phyloP scores from a whole-genome alignment of 2,113 vertebrate genomes.

The Strigops habroptila region DNA sequence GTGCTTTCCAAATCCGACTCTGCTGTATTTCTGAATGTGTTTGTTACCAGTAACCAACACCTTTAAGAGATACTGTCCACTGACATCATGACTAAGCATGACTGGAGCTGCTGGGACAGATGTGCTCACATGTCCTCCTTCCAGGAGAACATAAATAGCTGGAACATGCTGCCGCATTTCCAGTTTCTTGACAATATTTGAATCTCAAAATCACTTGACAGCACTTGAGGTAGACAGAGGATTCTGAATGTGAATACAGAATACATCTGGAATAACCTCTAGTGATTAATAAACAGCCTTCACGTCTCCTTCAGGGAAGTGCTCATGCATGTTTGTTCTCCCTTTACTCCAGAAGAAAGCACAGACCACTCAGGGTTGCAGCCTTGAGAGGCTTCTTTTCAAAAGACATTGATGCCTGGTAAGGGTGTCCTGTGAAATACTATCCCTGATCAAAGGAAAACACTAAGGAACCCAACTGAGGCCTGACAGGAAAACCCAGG shows the following conservation, averaged over 20 bases:
- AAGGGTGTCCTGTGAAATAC: not conserved
- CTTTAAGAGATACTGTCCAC: not conserved
- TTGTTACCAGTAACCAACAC: not conserved
- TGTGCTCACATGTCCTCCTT: not conserved
- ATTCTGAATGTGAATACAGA: not conserved
- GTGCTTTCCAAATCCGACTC: not conserved
- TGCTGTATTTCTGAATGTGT: not conserved
- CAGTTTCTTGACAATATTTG: not conserved
- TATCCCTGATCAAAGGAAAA: not conserved
- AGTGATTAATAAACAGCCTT: not conserved
- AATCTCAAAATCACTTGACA: not conserved
- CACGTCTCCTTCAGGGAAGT: accelerated
- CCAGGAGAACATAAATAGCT: not conserved
- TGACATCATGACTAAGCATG: not conserved
- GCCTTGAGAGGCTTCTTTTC: not conserved
- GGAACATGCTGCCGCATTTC: not conserved
- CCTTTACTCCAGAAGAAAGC: not conserved
- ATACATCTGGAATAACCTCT: not conserved
- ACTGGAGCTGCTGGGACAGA: not conserved
- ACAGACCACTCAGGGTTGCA: not conserved
- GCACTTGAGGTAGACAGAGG: not conserved
- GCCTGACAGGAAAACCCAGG: not conserved
- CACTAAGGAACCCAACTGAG: not conserved
- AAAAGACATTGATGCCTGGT: not conserved
- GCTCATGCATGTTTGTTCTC: not conserved